Conservation (phyloP, 2,888 invertebrate genomes). For the Idaea straminata region DNA sequence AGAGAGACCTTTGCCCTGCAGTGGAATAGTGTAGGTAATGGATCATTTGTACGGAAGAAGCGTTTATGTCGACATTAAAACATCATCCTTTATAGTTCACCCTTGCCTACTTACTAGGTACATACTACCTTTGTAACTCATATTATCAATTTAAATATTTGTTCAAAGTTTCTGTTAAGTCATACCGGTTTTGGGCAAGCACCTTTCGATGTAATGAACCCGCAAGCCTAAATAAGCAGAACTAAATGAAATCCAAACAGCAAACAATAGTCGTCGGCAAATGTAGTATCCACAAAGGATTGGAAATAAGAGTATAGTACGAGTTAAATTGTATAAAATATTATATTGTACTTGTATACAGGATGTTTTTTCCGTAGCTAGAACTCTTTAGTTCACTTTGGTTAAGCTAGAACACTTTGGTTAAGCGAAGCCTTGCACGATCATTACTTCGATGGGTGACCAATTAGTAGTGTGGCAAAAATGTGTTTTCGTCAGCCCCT, state of each 20-base stretch:
- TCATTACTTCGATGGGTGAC: no score
- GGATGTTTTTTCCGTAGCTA: no score
- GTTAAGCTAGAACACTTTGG: no score
- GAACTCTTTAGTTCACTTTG: no score
- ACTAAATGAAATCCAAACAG: slow-evolving; percentile 56
- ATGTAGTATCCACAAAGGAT: background rate
- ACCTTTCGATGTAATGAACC: slow-evolving; percentile 35
- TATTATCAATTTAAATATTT: slow-evolving; percentile 18
- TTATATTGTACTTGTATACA: no score
- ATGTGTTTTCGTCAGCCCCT: no score
- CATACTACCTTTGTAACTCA: slow-evolving; percentile 1
- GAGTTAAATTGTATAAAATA: background rate
- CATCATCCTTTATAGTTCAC: slow-evolving; percentile 1
- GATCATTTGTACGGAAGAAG: background rate
- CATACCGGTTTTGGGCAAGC: slow-evolving; percentile 7
- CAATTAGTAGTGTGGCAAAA: no score
- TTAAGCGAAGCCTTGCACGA: no score
- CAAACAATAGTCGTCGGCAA: slow-evolving; percentile 32
- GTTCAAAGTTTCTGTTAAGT: slow-evolving; percentile 23
- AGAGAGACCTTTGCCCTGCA: no score
- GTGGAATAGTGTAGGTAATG: background rate
- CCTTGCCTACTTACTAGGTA: slow-evolving; percentile 13
- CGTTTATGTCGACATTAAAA: background rate
- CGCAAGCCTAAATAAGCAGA: slow-evolving; percentile 55
- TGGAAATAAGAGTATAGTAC: background rate